A percentile compares a stretch with the other conserved stretches of the same genome.
Conservation (phyloP, 1,140 invertebrate genomes). For the Apis dorsata region DNA sequence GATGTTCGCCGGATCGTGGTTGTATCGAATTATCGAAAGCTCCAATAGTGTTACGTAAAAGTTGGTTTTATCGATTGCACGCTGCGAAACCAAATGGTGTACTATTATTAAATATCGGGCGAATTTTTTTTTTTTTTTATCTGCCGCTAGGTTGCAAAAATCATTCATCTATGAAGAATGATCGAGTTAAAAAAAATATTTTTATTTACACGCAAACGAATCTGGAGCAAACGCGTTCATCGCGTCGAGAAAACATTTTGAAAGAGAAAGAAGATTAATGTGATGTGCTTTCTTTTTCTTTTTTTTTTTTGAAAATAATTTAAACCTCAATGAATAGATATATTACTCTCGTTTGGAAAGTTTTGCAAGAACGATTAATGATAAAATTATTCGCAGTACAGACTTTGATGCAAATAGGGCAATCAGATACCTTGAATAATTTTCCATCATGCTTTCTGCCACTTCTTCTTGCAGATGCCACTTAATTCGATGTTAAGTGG, state of each 20-base stretch:
- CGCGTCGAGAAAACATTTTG: not conserved
- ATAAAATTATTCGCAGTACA: conserved; percentile 35
- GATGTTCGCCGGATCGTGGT: not conserved
- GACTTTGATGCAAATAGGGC: conserved; percentile 43
- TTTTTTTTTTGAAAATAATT: not conserved
- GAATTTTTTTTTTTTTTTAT: not conserved
- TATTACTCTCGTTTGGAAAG: not conserved
- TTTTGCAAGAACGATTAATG: not conserved
- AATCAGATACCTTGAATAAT: conserved; percentile 49
- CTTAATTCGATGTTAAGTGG: conserved; percentile 34
- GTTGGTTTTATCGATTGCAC: not conserved
- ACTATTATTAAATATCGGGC: conserved; percentile 31
- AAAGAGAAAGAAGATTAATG: not conserved
- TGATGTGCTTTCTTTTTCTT: not conserved
- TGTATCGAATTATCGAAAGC: conserved; percentile 10
- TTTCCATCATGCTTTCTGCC: conserved; percentile 26
- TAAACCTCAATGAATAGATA: not conserved
- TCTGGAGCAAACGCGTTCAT: not conserved
- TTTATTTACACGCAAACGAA: not conserved
- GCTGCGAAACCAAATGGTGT: not conserved
- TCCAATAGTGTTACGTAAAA: conserved; percentile 29
- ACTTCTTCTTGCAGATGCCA: conserved; percentile 7
- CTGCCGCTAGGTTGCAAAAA: not conserved
- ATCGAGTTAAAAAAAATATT: not conserved
- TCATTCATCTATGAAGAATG: not conserved